These are phyloP conservation scores for Chelonus formosanus DNA, from an alignment of 2,888 invertebrate genomes.

Conservation along the genomic window DNA sequence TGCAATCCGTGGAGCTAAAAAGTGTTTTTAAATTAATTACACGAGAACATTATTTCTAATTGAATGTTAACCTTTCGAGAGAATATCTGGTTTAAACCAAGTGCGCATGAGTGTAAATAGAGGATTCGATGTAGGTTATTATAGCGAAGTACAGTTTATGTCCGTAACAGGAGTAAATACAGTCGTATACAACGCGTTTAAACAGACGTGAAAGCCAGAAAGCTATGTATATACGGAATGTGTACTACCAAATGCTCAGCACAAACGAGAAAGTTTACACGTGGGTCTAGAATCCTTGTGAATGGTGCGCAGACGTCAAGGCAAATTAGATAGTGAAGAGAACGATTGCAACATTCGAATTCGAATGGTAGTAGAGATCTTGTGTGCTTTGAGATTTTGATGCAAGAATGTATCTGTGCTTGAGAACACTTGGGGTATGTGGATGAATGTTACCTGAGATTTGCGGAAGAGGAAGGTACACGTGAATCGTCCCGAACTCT, in stretches of 20 bases:
- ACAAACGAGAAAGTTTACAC: slow-evolving; percentile 25
- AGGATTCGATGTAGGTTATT: slow-evolving; percentile 45
- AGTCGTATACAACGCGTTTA: slow-evolving; percentile 40
- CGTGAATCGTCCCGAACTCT: slow-evolving; percentile 18
- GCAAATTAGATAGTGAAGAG: slow-evolving; percentile 20
- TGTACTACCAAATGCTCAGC: slow-evolving; percentile 6
- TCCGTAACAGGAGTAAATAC: slow-evolving; percentile 32
- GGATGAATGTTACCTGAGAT: background rate
- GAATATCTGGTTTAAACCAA: slow-evolving; percentile 1
- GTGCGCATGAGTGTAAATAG: slow-evolving; percentile 3
- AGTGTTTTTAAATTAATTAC: background rate
- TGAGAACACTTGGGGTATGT: slow-evolving; percentile 27
- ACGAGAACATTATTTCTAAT: background rate
- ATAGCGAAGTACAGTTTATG: slow-evolving; percentile 44
- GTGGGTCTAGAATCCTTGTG: slow-evolving; percentile 3
- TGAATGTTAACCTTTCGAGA: background rate
- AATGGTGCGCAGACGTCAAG: slow-evolving; percentile 17
- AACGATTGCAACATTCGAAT: background rate
- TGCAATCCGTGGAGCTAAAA: background rate
- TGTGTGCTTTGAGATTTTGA: slow-evolving; percentile 18
- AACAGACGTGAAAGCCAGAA: slow-evolving; percentile 31
- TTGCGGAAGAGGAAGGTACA: slow-evolving; percentile 10
- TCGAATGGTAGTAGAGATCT: background rate
- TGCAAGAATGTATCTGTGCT: slow-evolving; percentile 20
- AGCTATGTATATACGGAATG: slow-evolving; percentile 3